A percentile compares a stretch with the other conserved stretches of the same genome.
Evolutionary conservation across 1,140 invertebrate genomes (phyloP).

Genomic region (Sarcophaga peregrina): DNA sequence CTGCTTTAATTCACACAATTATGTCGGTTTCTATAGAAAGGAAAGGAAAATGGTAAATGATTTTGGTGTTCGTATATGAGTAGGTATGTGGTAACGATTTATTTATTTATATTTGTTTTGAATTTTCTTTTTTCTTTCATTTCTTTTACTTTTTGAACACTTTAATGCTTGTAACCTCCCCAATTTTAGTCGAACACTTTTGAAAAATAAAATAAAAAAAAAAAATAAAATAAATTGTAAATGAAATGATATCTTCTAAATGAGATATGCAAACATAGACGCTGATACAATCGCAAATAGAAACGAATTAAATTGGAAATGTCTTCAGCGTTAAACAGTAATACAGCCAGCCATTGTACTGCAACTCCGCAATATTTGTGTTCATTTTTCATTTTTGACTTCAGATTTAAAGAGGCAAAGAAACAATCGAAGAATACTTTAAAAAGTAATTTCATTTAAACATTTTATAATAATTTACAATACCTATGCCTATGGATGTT

Average conservation of each 20-base stretch:
- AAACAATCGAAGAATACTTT: too few relatives aligned
- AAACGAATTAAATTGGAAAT: slow-evolving; percentile 18
- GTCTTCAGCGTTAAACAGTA: too few relatives aligned
- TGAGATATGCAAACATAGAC: slow-evolving; percentile 44
- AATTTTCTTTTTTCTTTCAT: not conserved
- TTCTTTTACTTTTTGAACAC: not conserved
- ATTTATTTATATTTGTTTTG: slow-evolving; percentile 48
- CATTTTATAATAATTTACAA: too few relatives aligned
- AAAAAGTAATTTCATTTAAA: too few relatives aligned
- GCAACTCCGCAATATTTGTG: too few relatives aligned
- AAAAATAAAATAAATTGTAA: too few relatives aligned
- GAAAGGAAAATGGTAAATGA: slow-evolving; percentile 50
- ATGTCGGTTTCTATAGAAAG: not conserved
- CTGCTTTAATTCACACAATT: not conserved
- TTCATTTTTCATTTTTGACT: too few relatives aligned
- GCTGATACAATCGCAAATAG: slow-evolving; percentile 46
- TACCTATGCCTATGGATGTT: too few relatives aligned
- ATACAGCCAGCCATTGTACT: too few relatives aligned
- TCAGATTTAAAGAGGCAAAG: too few relatives aligned
- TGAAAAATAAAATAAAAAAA: too few relatives aligned
- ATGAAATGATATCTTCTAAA: not conserved
- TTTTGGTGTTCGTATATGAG: slow-evolving; percentile 58
- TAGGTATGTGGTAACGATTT: slow-evolving; percentile 63
- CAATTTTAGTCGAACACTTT: not conserved
- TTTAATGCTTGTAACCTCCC: slow-evolving; percentile 5